Conservation (phyloP, 1,140 invertebrate genomes). For the Brachionus calyciflorus region DNA sequence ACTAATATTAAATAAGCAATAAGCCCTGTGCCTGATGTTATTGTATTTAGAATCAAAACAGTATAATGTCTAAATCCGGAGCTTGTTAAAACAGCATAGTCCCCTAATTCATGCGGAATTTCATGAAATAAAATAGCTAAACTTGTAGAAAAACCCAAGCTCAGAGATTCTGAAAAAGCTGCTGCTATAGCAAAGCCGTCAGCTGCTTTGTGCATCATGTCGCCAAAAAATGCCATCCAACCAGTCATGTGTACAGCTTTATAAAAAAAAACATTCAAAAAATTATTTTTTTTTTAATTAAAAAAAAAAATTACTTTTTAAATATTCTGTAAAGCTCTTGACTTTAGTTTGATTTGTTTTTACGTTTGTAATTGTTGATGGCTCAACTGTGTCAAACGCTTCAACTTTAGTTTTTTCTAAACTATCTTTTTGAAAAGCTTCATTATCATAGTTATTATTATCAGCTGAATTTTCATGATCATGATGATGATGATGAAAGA, state of each 20-base stretch:
- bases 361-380: not conserved
- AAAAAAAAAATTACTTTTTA: slow-evolving; percentile 34
- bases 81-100: slow-evolving; percentile 32
- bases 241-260: slow-evolving; percentile 51
- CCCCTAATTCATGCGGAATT: slow-evolving; percentile 61
- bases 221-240: slow-evolving; percentile 61
- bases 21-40: slow-evolving; percentile 4
- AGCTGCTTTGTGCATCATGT: slow-evolving; percentile 62
- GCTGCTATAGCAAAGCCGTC: slow-evolving; percentile 64
- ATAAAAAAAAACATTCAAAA: not conserved
- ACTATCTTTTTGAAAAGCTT: not conserved
- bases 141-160: slow-evolving; percentile 58
- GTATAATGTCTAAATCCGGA: slow-evolving; percentile 17
- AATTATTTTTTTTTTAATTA: not conserved
- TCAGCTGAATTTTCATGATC: not conserved
- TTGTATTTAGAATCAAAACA: slow-evolving; percentile 26
- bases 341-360: slow-evolving; percentile 3
- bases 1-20: slow-evolving; percentile 2
- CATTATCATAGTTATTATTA: not conserved
- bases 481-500: slow-evolving; percentile 41
- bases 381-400: not conserved
- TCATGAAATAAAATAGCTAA: slow-evolving; percentile 63
- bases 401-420: not conserved
- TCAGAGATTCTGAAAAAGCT: slow-evolving; percentile 56
- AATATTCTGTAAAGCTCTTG: not conserved